Evolutionary conservation across 35 echinoderm and acorn worm species (phyloP), one percentile per base, ranked within the genome.

Genomic region (Ptychodera flava): DNA sequence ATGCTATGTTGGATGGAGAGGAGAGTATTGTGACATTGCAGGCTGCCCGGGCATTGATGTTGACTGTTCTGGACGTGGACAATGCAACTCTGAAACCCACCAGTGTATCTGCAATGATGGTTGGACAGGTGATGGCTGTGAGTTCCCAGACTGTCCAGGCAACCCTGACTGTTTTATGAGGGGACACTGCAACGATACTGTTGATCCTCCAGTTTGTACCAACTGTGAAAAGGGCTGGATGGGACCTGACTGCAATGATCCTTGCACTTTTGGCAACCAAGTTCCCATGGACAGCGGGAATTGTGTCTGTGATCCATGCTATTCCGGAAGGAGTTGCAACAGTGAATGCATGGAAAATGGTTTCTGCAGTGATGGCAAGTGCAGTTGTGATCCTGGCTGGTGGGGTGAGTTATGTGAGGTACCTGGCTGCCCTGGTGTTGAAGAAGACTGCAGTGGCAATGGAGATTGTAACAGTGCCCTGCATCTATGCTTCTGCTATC

Each of bases 11-110:
- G 91, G 86, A 37, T 97, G 94, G 94, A 82, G 79, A 37, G 94
- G 86, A 76, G 38, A 75, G 0, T 83, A 92, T 28, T 97, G 94
- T 85, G 85, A 97, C 32, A 85, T 90, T 15, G 85, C 91, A 85
- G 94, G 94, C 27, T 97, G 94, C 85, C 94, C 94, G 37, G 94
- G 94, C 64, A 85, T 85, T 85, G 88, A 86, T 36, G 36, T 87
- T 36, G 94, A 97, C 80, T 97, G 94, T 79, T 81, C 91, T 36
- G 94, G 94, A 76, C 94, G 93, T 91, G 94, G 94, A 31, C 88
- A 97, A 32, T 97, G 94, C 75, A 97, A 97, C 52, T 88, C 85
- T 81, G 94, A 85, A n/a, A 87, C 80, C 28, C 94, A 97, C 88
- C 88, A 97, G 37, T 97, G 94, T 53, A 93, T 85, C 15, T 97